These are phyloP conservation scores for Orchestia grillus DNA, from an alignment of 1,140 invertebrate species.

Conservation along the genomic window DNA sequence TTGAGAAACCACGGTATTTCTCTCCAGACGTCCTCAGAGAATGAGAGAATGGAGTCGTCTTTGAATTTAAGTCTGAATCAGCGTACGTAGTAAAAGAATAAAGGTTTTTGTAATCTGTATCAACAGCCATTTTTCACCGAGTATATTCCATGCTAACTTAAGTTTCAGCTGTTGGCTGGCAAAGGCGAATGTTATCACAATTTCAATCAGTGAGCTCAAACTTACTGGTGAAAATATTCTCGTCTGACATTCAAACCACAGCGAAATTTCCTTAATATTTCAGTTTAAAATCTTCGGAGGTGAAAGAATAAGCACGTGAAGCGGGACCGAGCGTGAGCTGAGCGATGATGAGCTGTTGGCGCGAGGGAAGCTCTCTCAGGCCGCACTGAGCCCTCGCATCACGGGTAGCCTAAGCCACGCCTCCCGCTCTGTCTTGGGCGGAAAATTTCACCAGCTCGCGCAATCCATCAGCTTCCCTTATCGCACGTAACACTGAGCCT, in stretches of 20 bases:
- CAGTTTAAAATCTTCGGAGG: not conserved
- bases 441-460: not conserved
- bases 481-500: not conserved
- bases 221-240: not conserved
- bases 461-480: not conserved
- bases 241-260: not conserved
- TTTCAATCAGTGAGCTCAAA: not conserved
- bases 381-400: not conserved
- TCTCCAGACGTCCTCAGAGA: too few species aligned
- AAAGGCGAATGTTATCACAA: not conserved
- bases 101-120: not conserved
- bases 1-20: not conserved
- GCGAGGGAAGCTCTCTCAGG: not conserved
- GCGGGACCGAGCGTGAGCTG: not conserved
- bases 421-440: not conserved
- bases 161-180: not conserved
- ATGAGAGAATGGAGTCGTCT: not conserved
- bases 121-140: not conserved
- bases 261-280: not conserved
- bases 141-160: not conserved
- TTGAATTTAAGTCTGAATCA: not conserved
- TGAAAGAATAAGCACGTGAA: not conserved
- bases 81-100: not conserved
- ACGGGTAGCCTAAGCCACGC: not conserved
- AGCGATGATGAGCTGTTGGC: not conserved